Conservation (phyloP, 2,797 vertebrate genomes). For the Enteromius anoplus region DNA sequence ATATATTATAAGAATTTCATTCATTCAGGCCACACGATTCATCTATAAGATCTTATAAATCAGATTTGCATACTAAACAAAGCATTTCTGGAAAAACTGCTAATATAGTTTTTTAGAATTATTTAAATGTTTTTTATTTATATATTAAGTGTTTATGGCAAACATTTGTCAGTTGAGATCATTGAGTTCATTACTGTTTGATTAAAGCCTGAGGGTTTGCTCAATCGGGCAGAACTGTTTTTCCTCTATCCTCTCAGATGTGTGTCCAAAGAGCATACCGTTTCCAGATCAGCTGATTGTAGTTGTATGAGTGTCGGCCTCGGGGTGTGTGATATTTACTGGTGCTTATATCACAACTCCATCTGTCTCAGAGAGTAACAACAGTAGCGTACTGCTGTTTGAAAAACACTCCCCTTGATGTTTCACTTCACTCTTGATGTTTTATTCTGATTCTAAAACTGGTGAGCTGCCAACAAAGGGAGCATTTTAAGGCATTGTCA, state of each 20-base stretch:
- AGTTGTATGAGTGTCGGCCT: slow-evolving; percentile 37
- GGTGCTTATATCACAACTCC: slow-evolving; percentile 43
- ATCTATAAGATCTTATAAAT: neutral
- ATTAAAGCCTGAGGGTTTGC: slow-evolving; percentile 26
- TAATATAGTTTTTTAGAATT: neutral
- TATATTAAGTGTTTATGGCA: slow-evolving; percentile 17
- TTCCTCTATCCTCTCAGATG: slow-evolving; percentile 25
- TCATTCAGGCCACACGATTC: neutral
- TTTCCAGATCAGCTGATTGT: slow-evolving; percentile 46
- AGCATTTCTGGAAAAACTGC: neutral
- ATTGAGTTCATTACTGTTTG: slow-evolving; percentile 25
- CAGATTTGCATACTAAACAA: neutral
- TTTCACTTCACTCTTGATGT: slow-evolving; percentile 24
- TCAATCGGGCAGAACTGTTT: slow-evolving; percentile 19
- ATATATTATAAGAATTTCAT: neutral
- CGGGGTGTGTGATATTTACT: slow-evolving; percentile 46
- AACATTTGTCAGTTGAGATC: neutral
- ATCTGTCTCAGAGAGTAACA: slow-evolving; percentile 26
- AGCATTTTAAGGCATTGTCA: neutral
- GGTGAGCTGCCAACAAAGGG: neutral
- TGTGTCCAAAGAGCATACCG: slow-evolving; percentile 15
- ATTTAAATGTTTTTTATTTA: neutral
- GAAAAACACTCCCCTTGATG: neutral
- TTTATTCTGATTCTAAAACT: neutral
- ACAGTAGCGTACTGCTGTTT: neutral